Conservation (phyloP, 2,113 vertebrate species). For the Glaucidium brasilianum region DNA sequence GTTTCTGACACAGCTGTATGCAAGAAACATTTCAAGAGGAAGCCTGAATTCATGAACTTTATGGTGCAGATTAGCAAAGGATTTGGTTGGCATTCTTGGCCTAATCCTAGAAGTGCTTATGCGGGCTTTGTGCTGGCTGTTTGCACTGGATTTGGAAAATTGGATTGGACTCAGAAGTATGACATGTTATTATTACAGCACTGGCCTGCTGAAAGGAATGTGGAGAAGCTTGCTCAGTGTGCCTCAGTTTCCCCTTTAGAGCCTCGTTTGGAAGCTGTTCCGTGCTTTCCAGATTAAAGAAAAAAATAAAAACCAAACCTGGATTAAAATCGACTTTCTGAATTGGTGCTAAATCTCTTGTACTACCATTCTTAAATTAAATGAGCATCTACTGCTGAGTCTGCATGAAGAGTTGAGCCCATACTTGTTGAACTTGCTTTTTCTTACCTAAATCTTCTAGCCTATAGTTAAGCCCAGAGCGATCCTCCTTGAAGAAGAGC, state of each 20-base stretch:
- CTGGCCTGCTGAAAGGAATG: background rate
- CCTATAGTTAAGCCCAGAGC: background rate
- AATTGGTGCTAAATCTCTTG: background rate
- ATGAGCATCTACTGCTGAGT: background rate
- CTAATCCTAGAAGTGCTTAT: conserved; percentile 8
- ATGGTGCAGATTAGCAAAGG: conserved; percentile 5
- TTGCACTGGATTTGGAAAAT: background rate
- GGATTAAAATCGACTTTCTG: background rate
- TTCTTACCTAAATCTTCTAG: background rate
- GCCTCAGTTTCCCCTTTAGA: background rate
- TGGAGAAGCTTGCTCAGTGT: background rate
- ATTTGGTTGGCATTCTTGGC: conserved; percentile 7
- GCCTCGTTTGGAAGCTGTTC: background rate
- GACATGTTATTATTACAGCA: background rate
- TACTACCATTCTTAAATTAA: background rate
- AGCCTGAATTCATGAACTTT: background rate
- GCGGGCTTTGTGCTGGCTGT: background rate
- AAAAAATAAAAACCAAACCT: no score
- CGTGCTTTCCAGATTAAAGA: background rate
- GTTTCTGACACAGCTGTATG: background rate
- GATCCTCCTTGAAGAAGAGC: background rate
- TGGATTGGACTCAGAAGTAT: background rate
- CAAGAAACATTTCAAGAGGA: background rate
- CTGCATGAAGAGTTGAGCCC: background rate
- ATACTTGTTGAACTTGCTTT: no score